Evolutionary conservation across 2,113 vertebrate species (phyloP), one percentile per base, ranked within the genome.

Genomic region (Centropus bengalensis): DNA sequence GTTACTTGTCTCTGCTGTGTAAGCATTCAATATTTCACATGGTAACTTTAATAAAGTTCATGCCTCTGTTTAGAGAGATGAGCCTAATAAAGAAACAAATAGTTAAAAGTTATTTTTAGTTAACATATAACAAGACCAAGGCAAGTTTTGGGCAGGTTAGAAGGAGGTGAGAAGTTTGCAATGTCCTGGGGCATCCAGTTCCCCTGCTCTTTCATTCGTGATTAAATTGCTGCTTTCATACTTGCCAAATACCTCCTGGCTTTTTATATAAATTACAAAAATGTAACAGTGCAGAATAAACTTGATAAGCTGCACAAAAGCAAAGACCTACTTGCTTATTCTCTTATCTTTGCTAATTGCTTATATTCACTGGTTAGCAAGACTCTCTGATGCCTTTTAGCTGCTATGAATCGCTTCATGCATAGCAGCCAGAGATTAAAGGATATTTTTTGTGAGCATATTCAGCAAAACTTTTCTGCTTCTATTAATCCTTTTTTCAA

Each of bases 141-240:
- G 80, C 82, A 91, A 88, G 88, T 96, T 95, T 96, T 40, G 81
- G 60, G 78, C 90, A 90, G 91, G 88, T 91, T 86, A 96, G 88
- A 86, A 44, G 90, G 88, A 96, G 79, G 85, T 88, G 88, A 96
- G 82, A 90, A 78, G 73, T 88, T 93, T 88, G 68, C 62, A 32
- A 5, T 90, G 89, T 95, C 96, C 79, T 54, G 38, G 91, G 93
- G 93, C 95, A 78, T 78, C 18, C 40, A 24, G 56, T 86, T 90
- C 49, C 56, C 56, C 59, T 45, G n/a, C 86, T 96, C 56, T 91
- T 88, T 88, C 64, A 11, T 79, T 70, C 27, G 66, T 81, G 79
- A 91, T 94, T 91, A 96, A 96, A 70, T 42, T 88, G 64, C 60
- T 95, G 49, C 45, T 97, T 93, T 88, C 91, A 86, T 86, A 70